Base-by-base conservation (phyloP, 1,140 invertebrate genomes). In the Bicyclus anynana region DNA sequence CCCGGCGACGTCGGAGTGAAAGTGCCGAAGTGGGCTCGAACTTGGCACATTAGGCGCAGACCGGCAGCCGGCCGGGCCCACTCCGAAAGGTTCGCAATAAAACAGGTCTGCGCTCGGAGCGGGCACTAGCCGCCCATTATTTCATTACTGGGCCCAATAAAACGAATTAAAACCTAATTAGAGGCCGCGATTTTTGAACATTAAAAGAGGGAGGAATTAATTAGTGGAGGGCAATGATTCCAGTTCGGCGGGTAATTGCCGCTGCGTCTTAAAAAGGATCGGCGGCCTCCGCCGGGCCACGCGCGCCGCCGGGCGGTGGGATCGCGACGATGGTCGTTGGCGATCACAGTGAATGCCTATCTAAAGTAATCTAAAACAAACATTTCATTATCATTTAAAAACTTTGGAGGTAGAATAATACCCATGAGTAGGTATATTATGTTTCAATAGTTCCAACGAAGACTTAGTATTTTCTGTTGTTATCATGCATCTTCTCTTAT, bases 131-230 rank as follows among this genome's bases (percentile, higher is more conserved):
- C 33, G 18, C 62, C 80, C 74, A 71, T 84, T 84, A 84, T 80
- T 80, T 75, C 73, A 75, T 78, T 76, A 75, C 77, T 77, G 71
- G 70, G 67, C 64, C 76, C 75, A 84, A 84, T 87, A 84, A 84
- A 84, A 86, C 83, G 78, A 84, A 87, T 87, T 86, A 86, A 87
- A 87, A 84, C 84, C 83, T 87, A 86, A 87, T 87, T 87, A 86
- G 81, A 80, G 74, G 75, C 74, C 66, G 72, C 72, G 81, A 87
- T 87, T 87, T 87, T 87, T 87, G 83, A 84, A 82, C 84, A 87
- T 87, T 87, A 86, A 87, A 84, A 82, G 81, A 79, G 79, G 80
- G 76, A 69, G 72, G 84, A 87, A 86, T 86, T 87, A 84, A 87
- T 87, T 87, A 86, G 83, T 71, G 80, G 70, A 80, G 77, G 78